Conservation (phyloP, 2,888 invertebrate genomes). For the Leptopilina drosophilae region DNA sequence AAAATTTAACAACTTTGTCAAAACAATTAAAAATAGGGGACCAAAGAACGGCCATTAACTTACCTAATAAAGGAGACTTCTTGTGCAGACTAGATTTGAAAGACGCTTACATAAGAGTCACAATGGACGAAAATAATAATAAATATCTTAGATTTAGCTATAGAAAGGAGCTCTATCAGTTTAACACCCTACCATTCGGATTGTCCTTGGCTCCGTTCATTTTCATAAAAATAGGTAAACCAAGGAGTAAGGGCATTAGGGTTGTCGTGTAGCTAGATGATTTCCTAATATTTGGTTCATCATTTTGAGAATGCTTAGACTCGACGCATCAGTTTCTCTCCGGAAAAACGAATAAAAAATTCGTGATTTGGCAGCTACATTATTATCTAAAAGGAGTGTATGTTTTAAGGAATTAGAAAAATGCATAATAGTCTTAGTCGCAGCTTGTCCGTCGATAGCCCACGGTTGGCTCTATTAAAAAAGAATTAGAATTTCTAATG, state of each 20-base stretch:
- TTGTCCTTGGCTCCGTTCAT: slow-evolving; percentile 46
- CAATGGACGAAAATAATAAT: slow-evolving; percentile 43
- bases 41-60: slow-evolving; percentile 41
- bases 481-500: slow-evolving; percentile 41
- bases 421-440: slow-evolving; percentile 44
- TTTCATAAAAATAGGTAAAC: slow-evolving; percentile 51
- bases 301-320: slow-evolving; percentile 11
- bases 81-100: slow-evolving; percentile 48
- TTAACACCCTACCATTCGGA: slow-evolving; percentile 53
- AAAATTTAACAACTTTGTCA: slow-evolving; percentile 41
- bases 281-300: slow-evolving; percentile 40
- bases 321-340: slow-evolving; percentile 11
- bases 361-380: no score
- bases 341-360: no score
- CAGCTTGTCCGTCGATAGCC: slow-evolving; percentile 32
- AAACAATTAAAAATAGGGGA: slow-evolving; percentile 47
- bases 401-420: slow-evolving; percentile 37
- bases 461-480: slow-evolving; percentile 38
- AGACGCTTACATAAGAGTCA: slow-evolving; percentile 51
- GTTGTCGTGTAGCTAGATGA: slow-evolving; percentile 49
- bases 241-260: slow-evolving; percentile 36
- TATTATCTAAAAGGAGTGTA: background rate
- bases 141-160: slow-evolving; percentile 55
- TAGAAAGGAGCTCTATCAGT: slow-evolving; percentile 47
- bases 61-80: slow-evolving; percentile 40